Evolutionary conservation across 2,797 vertebrate species (phyloP).

Genomic region (Sitta carolinensis): DNA sequence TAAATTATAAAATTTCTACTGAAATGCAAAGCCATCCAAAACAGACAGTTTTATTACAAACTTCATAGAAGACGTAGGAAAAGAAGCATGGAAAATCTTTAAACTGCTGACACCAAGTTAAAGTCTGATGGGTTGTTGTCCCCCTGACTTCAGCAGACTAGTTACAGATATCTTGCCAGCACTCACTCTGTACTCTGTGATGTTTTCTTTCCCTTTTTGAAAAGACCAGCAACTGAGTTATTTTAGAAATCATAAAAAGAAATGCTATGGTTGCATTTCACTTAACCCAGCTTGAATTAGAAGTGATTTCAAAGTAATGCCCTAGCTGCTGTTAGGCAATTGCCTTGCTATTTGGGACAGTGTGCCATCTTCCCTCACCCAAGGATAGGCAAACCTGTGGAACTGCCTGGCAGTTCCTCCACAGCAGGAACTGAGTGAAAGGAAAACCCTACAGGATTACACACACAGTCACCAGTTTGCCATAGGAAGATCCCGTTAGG

Average conservation of each 20-base stretch:
- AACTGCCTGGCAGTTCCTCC: background rate
- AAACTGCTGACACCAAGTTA: background rate
- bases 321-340: background rate
- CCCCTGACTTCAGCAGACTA: background rate
- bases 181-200: background rate
- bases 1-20: background rate
- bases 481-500: background rate
- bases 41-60: background rate
- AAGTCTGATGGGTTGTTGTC: background rate
- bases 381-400: background rate
- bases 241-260: background rate
- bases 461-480: background rate
- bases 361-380: background rate
- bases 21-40: background rate
- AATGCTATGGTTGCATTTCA: background rate
- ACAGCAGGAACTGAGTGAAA: accelerated
- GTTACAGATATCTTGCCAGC: background rate
- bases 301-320: background rate
- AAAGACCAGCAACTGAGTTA: background rate
- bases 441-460: background rate
- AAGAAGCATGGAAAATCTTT: background rate
- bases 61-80: background rate
- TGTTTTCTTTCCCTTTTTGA: background rate
- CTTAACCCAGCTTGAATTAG: background rate
- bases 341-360: accelerated